Conservation (phyloP, 1,140 invertebrate genomes). For the Cotesia vestalis region DNA sequence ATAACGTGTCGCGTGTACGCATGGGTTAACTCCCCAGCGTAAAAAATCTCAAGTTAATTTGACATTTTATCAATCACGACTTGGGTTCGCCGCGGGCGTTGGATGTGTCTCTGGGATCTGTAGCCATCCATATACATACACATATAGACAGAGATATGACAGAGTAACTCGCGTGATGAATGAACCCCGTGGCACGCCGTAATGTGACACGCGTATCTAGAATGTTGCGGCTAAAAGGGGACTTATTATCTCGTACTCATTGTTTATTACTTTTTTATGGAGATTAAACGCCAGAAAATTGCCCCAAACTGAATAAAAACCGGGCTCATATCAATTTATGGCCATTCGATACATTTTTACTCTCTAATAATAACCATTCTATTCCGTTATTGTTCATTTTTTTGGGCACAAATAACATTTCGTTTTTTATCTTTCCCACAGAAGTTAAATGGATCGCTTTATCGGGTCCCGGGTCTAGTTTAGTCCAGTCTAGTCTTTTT, state of each 20-base stretch:
- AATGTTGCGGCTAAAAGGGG: constrained; percentile 41
- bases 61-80: constrained; percentile 58
- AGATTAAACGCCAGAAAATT: constrained; percentile 47
- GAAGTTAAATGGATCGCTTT: too few relatives aligned
- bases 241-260: constrained; percentile 29
- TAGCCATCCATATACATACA: too few relatives aligned
- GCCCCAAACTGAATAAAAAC: constrained; percentile 33
- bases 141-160: background rate
- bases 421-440: too few relatives aligned
- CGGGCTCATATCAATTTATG: background rate
- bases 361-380: constrained; percentile 3
- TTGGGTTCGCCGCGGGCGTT: constrained; percentile 40
- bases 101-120: constrained; percentile 36
- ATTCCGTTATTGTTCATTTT: constrained; percentile 30
- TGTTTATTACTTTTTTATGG: constrained; percentile 59
- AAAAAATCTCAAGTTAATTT: constrained; percentile 47
- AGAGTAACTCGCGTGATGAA: constrained; percentile 51
- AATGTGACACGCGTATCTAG: constrained; percentile 47
- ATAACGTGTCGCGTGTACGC: constrained; percentile 15
- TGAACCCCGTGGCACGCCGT: constrained; percentile 50
- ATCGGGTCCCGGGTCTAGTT: too few relatives aligned
- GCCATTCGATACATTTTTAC: constrained; percentile 24
- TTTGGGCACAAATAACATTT: constrained; percentile 3
- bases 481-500: too few relatives aligned
- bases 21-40: constrained; percentile 16